Evolutionary conservation across 1,140 invertebrate genomes (phyloP), one percentile per base, ranked within the genome.

Genomic region (Drosophila bocki): DNA sequence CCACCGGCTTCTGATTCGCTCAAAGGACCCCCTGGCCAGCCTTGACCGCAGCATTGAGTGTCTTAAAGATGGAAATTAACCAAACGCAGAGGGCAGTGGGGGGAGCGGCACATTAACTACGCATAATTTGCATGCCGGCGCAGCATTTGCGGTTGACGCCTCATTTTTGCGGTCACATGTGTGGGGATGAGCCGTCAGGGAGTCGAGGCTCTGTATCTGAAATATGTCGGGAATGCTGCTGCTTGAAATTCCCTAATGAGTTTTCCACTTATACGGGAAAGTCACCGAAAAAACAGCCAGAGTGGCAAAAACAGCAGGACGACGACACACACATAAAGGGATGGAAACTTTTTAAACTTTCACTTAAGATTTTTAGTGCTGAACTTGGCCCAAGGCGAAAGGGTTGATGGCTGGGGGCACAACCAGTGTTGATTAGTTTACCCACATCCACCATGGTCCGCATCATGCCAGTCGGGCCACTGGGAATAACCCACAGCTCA

Each of bases 1-100:
- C 59, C 76, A 53, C 48, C 67, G 39, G 61, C 39, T 48, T 48
- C 59, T 54, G 51, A 51, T 45, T 54, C 33, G 64, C 76, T 78
- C 80, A 80, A 76, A 74, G 68, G 48, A 29, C 44, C 37, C 39
- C 51, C 48, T 29, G 58, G 44, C 51, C 47, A 41, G 58, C 26
- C 60, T 69, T 74, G 78, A 90, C 85, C 85, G 54, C 85, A 88
- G 60, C 67, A 86, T 85, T 90, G 85, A 90, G 81, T 90, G 78
- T 90, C 85, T 90, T 90, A 82, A 90, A 85, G 86, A 91, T 80
- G 86, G 70, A 91, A 85, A 90, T 90, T 86, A 90, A 85, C 86
- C 81, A 48, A 84, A 58, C 41, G 51, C 47, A 42, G 26, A 29
- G 33, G 17, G 12, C 11, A 22, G 17, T 22, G 35, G 41, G 47